Base-by-base conservation (phyloP, 2,888 invertebrate species). In the Gisinianus flammeolus region DNA sequence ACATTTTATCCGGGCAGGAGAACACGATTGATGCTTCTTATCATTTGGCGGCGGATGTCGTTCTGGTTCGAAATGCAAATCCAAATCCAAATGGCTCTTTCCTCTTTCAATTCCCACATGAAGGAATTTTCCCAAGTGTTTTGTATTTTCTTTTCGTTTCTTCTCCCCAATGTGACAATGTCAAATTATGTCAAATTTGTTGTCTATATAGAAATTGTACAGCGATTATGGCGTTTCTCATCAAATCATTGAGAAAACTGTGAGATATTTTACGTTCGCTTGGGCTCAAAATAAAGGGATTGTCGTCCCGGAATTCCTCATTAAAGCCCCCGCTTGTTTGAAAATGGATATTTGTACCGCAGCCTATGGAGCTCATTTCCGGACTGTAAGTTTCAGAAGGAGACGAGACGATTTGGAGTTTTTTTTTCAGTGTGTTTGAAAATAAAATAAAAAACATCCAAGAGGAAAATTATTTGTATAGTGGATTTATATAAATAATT, bases 201-300 rank as follows among this genome's bases (percentile, higher is more conserved):
- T 33, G 35, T 66, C 19, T 72, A n/a, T 78, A n/a, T 64, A 80
- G 79, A 75, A 74, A 69, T 67, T 81, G 26, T 81, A 81, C 73
- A 31, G 62, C 24, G 77, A 77, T 26, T 79, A 81, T 52, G 81
- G 81, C 10, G 81, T 81, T 3, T 66, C 79, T 0, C 24, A n/a
- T 19, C 30, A 54, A 10, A 64, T 72, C 3, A 54, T 68, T 19
- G 58, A 67, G 2, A 77, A 78, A 26, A 62, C 68, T 0, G 62
- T 56, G 0, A 33, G 62, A n/a, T 81, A 81, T 35, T 81, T 81
- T 35, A 71, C 73, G 2, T 78, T 72, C 64, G 79, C 79, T 0
- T 81, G 81, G 81, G 72, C 58, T 24, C 74, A 77, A 33, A 81
- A 81, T 35, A 66, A 72, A 31, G 80, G 81, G 0, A 73, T 81